phyloP scores from a whole-genome alignment of 2,113 vertebrate species.

The Python bivittatus region DNA sequence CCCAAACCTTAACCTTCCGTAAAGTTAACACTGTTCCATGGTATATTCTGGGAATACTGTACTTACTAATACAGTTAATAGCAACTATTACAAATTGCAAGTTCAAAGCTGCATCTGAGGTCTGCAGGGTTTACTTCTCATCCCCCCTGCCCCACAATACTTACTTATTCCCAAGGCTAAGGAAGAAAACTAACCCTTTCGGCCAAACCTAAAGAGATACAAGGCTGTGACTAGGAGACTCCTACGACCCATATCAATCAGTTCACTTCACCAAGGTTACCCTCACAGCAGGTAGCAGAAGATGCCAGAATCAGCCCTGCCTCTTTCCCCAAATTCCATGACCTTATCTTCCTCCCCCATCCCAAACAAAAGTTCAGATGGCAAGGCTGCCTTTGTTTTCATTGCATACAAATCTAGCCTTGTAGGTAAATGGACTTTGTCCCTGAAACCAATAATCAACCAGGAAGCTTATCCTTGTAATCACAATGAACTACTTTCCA shows the following conservation, averaged over 20 bases:
- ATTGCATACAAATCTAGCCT: not conserved
- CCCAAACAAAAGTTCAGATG: not conserved
- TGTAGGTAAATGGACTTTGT: not conserved
- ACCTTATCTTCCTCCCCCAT: not conserved
- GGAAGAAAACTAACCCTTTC: not conserved
- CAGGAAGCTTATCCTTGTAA: not conserved
- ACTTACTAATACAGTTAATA: not conserved
- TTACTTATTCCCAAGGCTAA: not conserved
- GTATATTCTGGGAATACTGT: not conserved
- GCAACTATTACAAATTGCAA: not conserved
- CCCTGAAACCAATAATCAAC: not conserved
- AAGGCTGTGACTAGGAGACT: not conserved
- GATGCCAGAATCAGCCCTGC: not conserved
- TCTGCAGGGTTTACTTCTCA: not conserved
- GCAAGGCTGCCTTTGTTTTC: not conserved
- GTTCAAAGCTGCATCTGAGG: not conserved
- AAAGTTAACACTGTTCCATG: not conserved
- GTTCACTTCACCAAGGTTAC: not conserved
- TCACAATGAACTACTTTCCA: not conserved
- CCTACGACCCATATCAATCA: not conserved
- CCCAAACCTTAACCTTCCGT: not conserved
- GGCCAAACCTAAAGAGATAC: not conserved
- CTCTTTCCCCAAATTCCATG: not conserved
- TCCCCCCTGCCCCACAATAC: no score
- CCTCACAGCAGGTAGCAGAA: not conserved